phyloP scores from a whole-genome alignment of 2,888 invertebrate species.

The Cephus rjabovi region DNA sequence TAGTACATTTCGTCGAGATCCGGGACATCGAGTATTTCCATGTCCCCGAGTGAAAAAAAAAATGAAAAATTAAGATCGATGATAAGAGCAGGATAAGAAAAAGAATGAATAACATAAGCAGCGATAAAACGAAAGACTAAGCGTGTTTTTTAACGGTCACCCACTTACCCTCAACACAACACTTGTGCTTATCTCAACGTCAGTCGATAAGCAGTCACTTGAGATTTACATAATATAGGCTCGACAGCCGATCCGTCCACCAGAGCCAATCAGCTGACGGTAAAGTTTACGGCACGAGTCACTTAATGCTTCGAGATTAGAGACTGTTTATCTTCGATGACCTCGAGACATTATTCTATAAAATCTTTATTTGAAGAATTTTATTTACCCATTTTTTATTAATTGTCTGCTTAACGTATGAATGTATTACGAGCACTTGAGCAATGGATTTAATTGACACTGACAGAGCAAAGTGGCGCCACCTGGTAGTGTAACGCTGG shows the following conservation, averaged over 20 bases:
- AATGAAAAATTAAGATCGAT: background rate
- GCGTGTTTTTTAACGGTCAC: background rate
- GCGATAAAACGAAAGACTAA: background rate
- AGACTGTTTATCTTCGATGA: background rate
- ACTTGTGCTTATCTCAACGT: slow-evolving; percentile 13
- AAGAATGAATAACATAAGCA: background rate
- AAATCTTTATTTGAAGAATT: background rate
- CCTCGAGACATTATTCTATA: background rate
- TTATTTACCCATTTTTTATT: background rate
- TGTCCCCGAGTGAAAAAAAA: background rate
- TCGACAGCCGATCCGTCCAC: background rate
- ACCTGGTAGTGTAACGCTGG: background rate
- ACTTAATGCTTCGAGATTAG: background rate
- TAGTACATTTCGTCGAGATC: background rate
- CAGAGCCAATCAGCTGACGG: background rate
- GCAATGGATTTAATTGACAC: background rate
- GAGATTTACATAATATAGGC: slow-evolving; percentile 20
- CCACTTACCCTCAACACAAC: slow-evolving; percentile 1
- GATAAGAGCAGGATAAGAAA: background rate
- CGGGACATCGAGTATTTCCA: background rate
- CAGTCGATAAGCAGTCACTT: slow-evolving; percentile 18
- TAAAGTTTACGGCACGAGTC: background rate
- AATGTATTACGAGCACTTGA: background rate
- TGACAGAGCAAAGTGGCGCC: background rate
- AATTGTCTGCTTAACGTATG: background rate